Conservation (phyloP, 1,140 invertebrate species). For the Maniola jurtina region DNA sequence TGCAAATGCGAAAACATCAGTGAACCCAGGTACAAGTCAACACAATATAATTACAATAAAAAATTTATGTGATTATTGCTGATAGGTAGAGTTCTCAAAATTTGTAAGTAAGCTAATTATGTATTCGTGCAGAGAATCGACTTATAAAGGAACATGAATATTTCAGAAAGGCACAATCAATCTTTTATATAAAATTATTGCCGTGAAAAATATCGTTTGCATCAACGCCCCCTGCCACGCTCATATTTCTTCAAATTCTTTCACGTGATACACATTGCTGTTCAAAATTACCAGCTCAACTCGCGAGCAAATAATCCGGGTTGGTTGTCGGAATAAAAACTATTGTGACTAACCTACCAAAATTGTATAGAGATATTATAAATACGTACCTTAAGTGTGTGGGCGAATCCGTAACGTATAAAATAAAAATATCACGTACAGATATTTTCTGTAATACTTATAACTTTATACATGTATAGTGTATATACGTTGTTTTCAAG, state of each 20-base stretch:
- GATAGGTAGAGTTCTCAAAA: background rate
- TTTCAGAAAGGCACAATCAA: constrained; percentile 39
- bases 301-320: too few relatives aligned
- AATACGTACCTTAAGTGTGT: too few relatives aligned
- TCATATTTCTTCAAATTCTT: constrained; percentile 34
- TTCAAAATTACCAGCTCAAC: background rate
- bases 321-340: too few relatives aligned
- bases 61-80: background rate
- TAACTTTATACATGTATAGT: too few relatives aligned
- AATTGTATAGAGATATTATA: too few relatives aligned
- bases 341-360: too few relatives aligned
- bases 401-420: too few relatives aligned
- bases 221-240: constrained; percentile 31
- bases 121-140: background rate
- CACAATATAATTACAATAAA: background rate
- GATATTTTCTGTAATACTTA: too few relatives aligned
- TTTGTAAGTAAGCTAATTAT: background rate
- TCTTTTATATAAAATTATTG: constrained; percentile 46
- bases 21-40: background rate
- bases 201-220: constrained; percentile 40
- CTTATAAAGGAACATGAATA: constrained; percentile 30
- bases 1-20: too few relatives aligned
- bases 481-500: too few relatives aligned
- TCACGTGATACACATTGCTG: constrained; percentile 25
- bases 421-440: too few relatives aligned